A percentile compares a stretch with the other conserved stretches of the same genome.
These are phyloP conservation scores for Nasonia longicornis DNA, from an alignment of 1,140 invertebrate genomes.

Conservation along the genomic window DNA sequence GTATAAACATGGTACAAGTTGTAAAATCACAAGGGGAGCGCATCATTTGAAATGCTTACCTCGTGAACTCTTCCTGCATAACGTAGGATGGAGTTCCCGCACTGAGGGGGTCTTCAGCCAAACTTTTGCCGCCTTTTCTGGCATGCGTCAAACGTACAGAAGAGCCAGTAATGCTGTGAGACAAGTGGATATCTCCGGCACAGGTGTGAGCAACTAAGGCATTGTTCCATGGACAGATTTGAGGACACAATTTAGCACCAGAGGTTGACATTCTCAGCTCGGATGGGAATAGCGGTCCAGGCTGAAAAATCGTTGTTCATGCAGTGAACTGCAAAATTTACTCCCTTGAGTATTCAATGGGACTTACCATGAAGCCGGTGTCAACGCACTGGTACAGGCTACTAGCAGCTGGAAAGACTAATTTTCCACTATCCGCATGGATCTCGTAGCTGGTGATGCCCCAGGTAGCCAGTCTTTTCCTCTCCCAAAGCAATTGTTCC, in stretches of 20 bases:
- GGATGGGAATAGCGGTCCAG: constrained; percentile 77
- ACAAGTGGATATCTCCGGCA: constrained; percentile 91
- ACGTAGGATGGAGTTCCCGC: constrained; percentile 96
- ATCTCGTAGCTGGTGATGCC: constrained; percentile 95
- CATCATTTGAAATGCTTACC: constrained; percentile 51
- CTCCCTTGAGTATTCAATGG: background rate
- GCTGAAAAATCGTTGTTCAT: constrained; percentile 63
- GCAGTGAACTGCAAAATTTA: background rate
- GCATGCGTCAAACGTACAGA: constrained; percentile 84
- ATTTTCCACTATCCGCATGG: constrained; percentile 81
- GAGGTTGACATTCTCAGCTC: constrained; percentile 76
- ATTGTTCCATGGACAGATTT: constrained; percentile 90
- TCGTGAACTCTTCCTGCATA: constrained; percentile 97
- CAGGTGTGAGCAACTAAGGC: constrained; percentile 92
- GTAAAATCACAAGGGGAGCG: background rate
- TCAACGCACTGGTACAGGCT: constrained; percentile 86
- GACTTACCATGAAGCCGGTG: constrained; percentile 75
- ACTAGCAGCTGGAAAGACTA: constrained; percentile 91
- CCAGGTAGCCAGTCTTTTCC: constrained; percentile 90
- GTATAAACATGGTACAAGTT: background rate
- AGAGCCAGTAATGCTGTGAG: constrained; percentile 80
- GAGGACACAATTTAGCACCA: constrained; percentile 86
- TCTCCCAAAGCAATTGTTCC: constrained; percentile 90
- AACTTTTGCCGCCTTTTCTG: constrained; percentile 78
- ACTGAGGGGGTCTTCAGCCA: constrained; percentile 86